phyloP scores from a whole-genome alignment of 2,797 vertebrate species.

The Coilia nasus region DNA sequence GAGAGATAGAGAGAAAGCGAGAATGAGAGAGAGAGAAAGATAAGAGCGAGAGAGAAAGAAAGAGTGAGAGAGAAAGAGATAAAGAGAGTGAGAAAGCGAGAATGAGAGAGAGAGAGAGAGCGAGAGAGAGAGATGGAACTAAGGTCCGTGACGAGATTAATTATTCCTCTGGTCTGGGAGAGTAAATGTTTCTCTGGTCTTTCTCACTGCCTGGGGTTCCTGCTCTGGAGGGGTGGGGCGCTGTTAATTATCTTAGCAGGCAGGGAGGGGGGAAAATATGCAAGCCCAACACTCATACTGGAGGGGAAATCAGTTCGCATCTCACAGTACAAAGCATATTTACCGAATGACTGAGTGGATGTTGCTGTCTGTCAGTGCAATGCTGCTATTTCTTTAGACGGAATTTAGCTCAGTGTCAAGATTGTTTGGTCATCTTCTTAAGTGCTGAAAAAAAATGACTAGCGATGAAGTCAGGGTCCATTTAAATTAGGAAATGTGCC shows the following conservation, averaged over 20 bases:
- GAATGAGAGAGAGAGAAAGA: no score
- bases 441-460: neutral
- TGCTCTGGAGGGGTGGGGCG: neutral
- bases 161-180: constrained; percentile 42
- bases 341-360: neutral
- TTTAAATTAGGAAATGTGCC: neutral
- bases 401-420: neutral
- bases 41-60: constrained; percentile 22
- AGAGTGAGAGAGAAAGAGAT: constrained; percentile 25
- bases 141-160: constrained; percentile 32
- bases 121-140: neutral
- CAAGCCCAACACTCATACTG: neutral
- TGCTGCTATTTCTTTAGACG: constrained; percentile 11
- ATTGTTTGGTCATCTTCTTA: neutral
- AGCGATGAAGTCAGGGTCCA: neutral
- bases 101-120: neutral
- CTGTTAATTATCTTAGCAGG: neutral
- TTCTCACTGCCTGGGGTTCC: neutral
- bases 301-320: neutral
- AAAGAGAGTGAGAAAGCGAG: neutral
- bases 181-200: constrained; percentile 29
- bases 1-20: no score
- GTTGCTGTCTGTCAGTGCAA: neutral
- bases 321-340: neutral
- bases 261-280: neutral